phyloP scores from a whole-genome alignment of 2,797 vertebrate species.

The Acrossocheilus fasciatus region DNA sequence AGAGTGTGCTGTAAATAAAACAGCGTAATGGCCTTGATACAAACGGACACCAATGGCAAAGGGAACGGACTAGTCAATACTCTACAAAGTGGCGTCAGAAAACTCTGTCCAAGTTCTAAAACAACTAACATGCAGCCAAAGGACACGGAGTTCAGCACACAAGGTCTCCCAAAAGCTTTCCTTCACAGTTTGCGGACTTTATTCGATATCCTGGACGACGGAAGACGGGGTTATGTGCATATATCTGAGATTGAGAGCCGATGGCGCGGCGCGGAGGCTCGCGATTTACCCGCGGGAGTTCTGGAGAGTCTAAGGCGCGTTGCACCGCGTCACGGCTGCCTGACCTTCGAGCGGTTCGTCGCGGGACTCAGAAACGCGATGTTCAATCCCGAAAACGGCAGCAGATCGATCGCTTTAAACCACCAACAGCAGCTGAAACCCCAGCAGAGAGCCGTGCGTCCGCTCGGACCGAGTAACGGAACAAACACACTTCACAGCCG shows the following conservation, averaged over 20 bases:
- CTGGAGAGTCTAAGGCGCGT: constrained; percentile 85
- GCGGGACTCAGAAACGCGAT: constrained; percentile 88
- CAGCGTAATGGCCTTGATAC: constrained; percentile 73
- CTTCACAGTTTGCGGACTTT: constrained; percentile 91
- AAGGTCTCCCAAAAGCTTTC: constrained; percentile 89
- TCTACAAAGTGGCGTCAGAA: constrained; percentile 64
- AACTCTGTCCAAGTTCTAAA: constrained; percentile 58
- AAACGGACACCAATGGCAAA: constrained; percentile 71
- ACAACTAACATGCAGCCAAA: constrained; percentile 64
- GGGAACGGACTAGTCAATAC: constrained; percentile 64
- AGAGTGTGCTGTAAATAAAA: neutral
- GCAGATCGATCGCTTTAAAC: constrained; percentile 63
- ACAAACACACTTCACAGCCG: constrained; percentile 74
- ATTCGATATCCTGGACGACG: constrained; percentile 94
- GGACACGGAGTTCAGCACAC: constrained; percentile 75
- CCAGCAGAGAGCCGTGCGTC: constrained; percentile 72
- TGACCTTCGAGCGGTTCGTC: constrained; percentile 93
- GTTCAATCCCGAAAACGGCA: constrained; percentile 78
- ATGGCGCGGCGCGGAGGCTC: constrained; percentile 88
- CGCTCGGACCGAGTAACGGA: constrained; percentile 79
- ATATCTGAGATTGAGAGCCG: constrained; percentile 95
- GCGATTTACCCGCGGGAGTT: constrained; percentile 86
- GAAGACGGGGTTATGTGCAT: constrained; percentile 87
- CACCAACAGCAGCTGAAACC: constrained; percentile 61
- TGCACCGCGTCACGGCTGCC: constrained; percentile 88